Percentiles rank a stretch among this genome's conserved stretches.
Conservation (phyloP, 2,797 vertebrate species). For the Thamnophis elegans region DNA sequence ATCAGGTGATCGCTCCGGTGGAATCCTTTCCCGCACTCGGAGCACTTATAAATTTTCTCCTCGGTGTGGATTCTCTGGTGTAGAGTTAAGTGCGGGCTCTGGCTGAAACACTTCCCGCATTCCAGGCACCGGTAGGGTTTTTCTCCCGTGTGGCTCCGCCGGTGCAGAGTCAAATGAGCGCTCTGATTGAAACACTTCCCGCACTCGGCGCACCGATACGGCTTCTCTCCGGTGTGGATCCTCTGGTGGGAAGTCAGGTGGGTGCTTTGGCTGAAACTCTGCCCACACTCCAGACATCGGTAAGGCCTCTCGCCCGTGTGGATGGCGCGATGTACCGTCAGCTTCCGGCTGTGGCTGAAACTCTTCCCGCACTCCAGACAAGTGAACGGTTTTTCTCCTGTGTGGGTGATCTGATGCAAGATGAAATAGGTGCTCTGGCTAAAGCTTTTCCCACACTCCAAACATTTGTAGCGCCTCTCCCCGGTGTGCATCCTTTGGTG, state of each 20-base stretch:
- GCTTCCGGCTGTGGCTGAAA: constrained; percentile 5
- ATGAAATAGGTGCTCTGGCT: constrained; percentile 26
- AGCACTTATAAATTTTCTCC: constrained; percentile 8
- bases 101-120: background rate
- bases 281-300: background rate
- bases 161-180: background rate
- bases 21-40: background rate
- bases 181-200: constrained; percentile 14
- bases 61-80: background rate
- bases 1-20: background rate
- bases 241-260: constrained; percentile 42
- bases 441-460: constrained; percentile 29
- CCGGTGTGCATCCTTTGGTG: constrained; percentile 7
- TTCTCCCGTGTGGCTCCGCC: background rate
- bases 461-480: background rate
- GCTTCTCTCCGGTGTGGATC: constrained; percentile 45
- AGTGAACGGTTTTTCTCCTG: background rate
- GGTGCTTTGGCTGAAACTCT: background rate
- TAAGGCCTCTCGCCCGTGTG: background rate
- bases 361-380: background rate
- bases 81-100: background rate
- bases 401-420: background rate
- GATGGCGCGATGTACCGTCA: background rate
- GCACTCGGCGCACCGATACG: background rate
- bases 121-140: background rate